Conservation (phyloP, 2,888 invertebrate species). For the Colostygia pectinataria region DNA sequence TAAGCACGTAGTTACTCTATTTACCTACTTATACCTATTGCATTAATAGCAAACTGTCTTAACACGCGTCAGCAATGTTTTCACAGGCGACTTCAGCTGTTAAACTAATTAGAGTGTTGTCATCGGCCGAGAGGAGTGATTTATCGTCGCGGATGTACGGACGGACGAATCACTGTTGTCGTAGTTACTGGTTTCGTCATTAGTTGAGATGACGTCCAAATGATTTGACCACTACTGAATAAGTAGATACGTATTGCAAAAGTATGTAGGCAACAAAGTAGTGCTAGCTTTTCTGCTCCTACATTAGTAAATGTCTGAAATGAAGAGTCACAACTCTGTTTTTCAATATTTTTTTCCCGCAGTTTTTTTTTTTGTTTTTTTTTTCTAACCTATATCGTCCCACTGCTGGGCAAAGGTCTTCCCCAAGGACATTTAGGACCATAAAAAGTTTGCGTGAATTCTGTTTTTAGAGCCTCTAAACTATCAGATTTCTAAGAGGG, state of each 20-base stretch:
- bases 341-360: no score
- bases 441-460: no score
- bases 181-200: conserved; percentile 21
- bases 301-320: no score
- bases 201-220: conserved; percentile 4
- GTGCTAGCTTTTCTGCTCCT: no score
- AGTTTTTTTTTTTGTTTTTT: no score
- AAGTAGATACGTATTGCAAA: not conserved
- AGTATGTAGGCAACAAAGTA: no score
- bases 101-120: conserved; percentile 39
- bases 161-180: conserved; percentile 21
- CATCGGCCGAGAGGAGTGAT: conserved; percentile 35
- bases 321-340: no score
- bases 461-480: no score
- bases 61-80: conserved; percentile 28
- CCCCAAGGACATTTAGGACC: no score
- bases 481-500: no score
- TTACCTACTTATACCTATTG: conserved; percentile 1
- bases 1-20: not conserved
- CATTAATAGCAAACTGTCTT: conserved; percentile 25
- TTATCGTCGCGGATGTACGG: conserved; percentile 28
- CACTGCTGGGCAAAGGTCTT: no score
- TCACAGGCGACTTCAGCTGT: conserved; percentile 34
- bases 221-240: conserved; percentile 6
- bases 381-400: no score